Evolutionary conservation across 37 sponge, comb jelly and placozoan species (phyloP).

Genomic region (Tethya wilhelma): DNA sequence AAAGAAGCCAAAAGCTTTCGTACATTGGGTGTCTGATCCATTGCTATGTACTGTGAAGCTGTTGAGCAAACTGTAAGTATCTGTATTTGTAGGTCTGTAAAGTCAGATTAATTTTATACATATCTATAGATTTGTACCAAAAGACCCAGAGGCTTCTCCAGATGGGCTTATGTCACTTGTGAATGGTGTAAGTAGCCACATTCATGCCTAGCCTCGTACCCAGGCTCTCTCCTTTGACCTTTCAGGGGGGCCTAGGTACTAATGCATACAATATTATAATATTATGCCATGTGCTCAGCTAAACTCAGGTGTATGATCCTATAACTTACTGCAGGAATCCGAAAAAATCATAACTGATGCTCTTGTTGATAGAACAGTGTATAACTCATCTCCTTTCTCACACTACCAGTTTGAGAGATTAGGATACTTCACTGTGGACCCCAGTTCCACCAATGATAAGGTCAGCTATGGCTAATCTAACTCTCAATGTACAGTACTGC

Average conservation of each 20-base stretch:
- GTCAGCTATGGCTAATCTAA: slow-evolving; percentile 4
- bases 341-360: slow-evolving; percentile 52
- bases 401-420: slow-evolving; percentile 93
- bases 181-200: slow-evolving; percentile 69
- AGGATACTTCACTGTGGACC: slow-evolving; percentile 92
- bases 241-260: too few relatives aligned
- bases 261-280: too few relatives aligned
- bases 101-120: too few relatives aligned
- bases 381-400: slow-evolving; percentile 31
- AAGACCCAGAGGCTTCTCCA: slow-evolving; percentile 66
- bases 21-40: slow-evolving; percentile 94
- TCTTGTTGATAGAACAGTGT: slow-evolving; percentile 68
- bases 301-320: too few relatives aligned
- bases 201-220: too few relatives aligned
- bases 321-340: slow-evolving; percentile 70
- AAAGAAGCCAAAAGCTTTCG: slow-evolving; percentile 88
- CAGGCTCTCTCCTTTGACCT: too few relatives aligned
- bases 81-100: too few relatives aligned
- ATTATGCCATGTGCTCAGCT: neutral
- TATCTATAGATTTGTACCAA: slow-evolving; percentile 64
- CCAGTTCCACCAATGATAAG: slow-evolving; percentile 62
- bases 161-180: slow-evolving; percentile 82
- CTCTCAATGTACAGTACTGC: neutral
- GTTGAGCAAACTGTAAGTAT: slow-evolving; percentile 75
- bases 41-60: slow-evolving; percentile 72